These are phyloP conservation scores for Camponotus vicinus DNA, from an alignment of 1,140 invertebrate species.

Conservation along the genomic window DNA sequence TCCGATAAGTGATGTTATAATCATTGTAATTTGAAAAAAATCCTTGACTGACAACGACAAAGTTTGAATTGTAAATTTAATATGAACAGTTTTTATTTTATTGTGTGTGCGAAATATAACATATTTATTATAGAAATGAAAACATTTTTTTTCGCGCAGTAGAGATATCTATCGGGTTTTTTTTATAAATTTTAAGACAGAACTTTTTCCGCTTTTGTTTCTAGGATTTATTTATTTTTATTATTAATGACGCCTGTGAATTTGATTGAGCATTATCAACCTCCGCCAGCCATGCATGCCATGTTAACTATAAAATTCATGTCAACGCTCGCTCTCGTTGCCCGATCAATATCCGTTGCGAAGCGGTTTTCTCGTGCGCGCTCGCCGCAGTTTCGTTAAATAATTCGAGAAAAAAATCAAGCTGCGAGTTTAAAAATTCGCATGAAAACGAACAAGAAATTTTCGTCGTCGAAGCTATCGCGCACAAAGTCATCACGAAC, in stretches of 20 bases:
- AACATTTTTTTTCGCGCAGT: background rate
- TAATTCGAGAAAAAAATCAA: constrained; percentile 30
- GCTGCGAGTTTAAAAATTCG: background rate
- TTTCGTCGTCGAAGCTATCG: constrained; percentile 2
- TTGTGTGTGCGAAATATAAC: background rate
- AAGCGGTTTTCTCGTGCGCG: constrained; percentile 48
- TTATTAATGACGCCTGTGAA: constrained; percentile 36
- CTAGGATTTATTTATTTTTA: constrained; percentile 31
- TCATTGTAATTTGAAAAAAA: background rate
- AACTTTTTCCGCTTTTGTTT: constrained; percentile 41
- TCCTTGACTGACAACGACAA: background rate
- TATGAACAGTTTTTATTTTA: background rate
- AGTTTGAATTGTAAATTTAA: constrained; percentile 22
- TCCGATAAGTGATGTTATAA: background rate
- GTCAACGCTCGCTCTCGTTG: constrained; percentile 64
- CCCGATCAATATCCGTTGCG: constrained; percentile 62
- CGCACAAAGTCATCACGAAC: background rate
- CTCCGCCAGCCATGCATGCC: constrained; percentile 43
- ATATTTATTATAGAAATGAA: background rate
- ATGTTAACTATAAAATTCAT: constrained; percentile 62
- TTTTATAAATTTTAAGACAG: background rate
- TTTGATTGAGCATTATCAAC: constrained; percentile 54
- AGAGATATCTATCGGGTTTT: background rate
- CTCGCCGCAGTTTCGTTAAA: constrained; percentile 41
- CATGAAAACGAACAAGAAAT: constrained; percentile 3